phyloP scores from a whole-genome alignment of 2,797 vertebrate species.

The Platalea minor region DNA sequence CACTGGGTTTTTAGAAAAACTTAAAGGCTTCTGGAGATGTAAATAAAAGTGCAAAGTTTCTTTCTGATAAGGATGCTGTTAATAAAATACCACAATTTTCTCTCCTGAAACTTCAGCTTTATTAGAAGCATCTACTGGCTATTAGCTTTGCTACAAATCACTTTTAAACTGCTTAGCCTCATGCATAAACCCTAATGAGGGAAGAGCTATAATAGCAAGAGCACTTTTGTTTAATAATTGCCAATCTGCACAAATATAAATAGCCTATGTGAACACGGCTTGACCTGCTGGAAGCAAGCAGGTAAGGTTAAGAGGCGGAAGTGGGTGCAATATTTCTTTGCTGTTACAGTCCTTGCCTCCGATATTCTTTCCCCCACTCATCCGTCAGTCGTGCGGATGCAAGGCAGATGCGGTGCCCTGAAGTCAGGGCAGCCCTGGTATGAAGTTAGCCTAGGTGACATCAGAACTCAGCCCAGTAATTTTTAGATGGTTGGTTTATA shows the following conservation, averaged over 20 bases:
- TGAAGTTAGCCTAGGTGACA: background rate
- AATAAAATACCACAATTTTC: background rate
- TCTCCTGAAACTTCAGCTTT: background rate
- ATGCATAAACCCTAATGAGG: background rate
- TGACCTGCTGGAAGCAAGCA: background rate
- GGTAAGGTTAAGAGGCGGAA: background rate
- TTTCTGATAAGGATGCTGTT: background rate
- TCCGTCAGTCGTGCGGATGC: rapidly evolving
- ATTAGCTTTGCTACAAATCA: background rate
- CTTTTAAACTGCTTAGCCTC: background rate
- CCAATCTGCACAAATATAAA: background rate
- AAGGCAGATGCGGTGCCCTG: background rate
- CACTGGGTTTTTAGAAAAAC: background rate
- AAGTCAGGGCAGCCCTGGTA: background rate
- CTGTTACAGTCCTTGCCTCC: background rate
- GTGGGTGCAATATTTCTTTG: background rate
- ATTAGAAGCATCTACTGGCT: background rate
- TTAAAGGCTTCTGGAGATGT: background rate
- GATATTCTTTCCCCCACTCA: rapidly evolving
- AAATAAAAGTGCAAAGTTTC: background rate
- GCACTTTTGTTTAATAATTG: background rate
- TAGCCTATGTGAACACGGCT: background rate
- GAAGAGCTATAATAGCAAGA: background rate
- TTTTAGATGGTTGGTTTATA: background rate
- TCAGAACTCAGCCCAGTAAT: background rate